Conservation (phyloP, 2,797 vertebrate species). For the Dallia pectoralis region DNA sequence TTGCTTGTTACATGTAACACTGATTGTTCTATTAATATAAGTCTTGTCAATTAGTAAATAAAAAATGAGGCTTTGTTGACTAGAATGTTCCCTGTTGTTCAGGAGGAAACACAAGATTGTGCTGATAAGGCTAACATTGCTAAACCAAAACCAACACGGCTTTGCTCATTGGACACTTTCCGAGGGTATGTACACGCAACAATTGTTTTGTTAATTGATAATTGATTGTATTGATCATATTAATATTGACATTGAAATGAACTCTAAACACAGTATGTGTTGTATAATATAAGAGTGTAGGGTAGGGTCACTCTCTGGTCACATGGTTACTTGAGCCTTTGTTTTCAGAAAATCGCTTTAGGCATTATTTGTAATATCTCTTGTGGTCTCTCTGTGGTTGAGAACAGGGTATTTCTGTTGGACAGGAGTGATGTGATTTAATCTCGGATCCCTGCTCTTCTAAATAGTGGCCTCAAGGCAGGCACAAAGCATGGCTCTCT, state of each 20-base stretch:
- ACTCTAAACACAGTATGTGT: slow-evolving; percentile 49
- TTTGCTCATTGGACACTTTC: slow-evolving; percentile 77
- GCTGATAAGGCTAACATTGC: slow-evolving; percentile 24
- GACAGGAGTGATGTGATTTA: slow-evolving; percentile 82
- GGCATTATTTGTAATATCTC: slow-evolving; percentile 73
- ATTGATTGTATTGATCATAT: no score
- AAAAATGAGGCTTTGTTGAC: slow-evolving; percentile 1
- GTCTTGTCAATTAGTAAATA: neutral
- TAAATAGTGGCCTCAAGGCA: slow-evolving; percentile 78
- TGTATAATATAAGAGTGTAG: slow-evolving; percentile 67
- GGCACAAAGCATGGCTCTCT: slow-evolving; percentile 75
- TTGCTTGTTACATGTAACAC: neutral
- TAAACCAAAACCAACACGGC: slow-evolving; percentile 61
- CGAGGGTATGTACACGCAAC: slow-evolving; percentile 69
- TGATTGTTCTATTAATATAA: neutral
- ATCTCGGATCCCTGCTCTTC: slow-evolving; percentile 74
- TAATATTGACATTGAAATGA: slow-evolving; percentile 64
- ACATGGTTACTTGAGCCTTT: slow-evolving; percentile 68
- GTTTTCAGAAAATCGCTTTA: slow-evolving; percentile 69
- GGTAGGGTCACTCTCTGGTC: slow-evolving; percentile 78
- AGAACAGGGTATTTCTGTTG: slow-evolving; percentile 79
- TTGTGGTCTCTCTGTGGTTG: slow-evolving; percentile 49
- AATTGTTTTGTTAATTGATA: slow-evolving; percentile 55
- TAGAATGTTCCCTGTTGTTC: slow-evolving; percentile 15
- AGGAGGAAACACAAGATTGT: slow-evolving; percentile 47